Conservation (phyloP, 2,888 invertebrate species). For the Branchipolynoe longqiensis region DNA sequence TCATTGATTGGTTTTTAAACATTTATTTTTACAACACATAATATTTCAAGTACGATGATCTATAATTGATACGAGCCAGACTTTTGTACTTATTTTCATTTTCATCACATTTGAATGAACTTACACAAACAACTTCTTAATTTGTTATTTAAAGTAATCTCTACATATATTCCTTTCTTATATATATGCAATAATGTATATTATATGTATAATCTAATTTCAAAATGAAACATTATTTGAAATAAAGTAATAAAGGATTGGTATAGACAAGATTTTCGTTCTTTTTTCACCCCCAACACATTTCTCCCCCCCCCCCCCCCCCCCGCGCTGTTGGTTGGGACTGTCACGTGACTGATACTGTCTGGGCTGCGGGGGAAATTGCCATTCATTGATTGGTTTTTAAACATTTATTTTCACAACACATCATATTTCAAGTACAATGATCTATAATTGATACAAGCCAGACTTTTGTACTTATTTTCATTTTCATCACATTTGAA, state of each 20-base stretch:
- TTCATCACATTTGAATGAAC: too few species aligned
- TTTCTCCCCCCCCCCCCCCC: neutral
- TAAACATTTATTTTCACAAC: neutral
- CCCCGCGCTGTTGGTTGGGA: neutral
- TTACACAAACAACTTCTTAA: too few species aligned
- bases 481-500: too few species aligned
- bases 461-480: neutral
- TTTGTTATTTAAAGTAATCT: too few species aligned
- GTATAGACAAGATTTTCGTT: neutral
- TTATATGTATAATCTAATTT: too few species aligned
- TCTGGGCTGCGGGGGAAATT: too few species aligned
- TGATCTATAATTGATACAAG: neutral
- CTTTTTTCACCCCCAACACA: neutral
- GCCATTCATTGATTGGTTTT: neutral
- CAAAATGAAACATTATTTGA: neutral
- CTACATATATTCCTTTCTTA: too few species aligned
- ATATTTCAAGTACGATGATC: neutral
- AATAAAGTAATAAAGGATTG: neutral
- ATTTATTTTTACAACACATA: neutral
- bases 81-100: neutral
- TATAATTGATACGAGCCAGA: neutral
- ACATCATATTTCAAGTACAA: neutral
- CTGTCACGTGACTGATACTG: constrained; percentile 12
- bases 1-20: neutral
- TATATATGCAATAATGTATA: too few species aligned